Percentiles rank a stretch among this genome's conserved stretches.
These are phyloP conservation scores for Dryas iulia DNA, from an alignment of 1,140 invertebrate genomes.

Conservation along the genomic window DNA sequence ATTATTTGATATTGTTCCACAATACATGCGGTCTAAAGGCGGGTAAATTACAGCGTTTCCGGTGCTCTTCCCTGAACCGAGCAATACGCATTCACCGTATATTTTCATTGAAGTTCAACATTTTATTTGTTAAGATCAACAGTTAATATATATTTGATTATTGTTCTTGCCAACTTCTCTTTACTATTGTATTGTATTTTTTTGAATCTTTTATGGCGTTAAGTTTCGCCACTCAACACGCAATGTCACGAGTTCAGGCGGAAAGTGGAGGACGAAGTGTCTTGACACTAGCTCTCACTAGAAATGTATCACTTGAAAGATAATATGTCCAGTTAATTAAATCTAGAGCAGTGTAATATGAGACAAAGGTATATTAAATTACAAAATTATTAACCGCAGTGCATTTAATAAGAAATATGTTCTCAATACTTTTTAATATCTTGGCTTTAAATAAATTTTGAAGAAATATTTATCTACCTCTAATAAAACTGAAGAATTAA, in stretches of 20 bases:
- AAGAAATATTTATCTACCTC: too few relatives aligned
- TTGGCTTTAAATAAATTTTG: too few relatives aligned
- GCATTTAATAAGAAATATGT: too few relatives aligned
- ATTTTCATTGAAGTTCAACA: slow-evolving; percentile 32
- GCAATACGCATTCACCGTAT: slow-evolving; percentile 33
- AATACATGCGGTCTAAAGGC: slow-evolving; percentile 43
- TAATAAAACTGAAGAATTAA: too few relatives aligned
- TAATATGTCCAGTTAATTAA: background rate
- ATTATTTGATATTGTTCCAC: background rate
- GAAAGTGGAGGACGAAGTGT: too few relatives aligned
- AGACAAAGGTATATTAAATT: background rate
- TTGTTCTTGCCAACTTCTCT: too few relatives aligned
- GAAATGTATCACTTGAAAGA: too few relatives aligned
- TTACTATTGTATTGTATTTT: too few relatives aligned
- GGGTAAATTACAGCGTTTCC: slow-evolving; percentile 54
- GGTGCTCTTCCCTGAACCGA: slow-evolving; percentile 48
- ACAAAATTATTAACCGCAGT: background rate
- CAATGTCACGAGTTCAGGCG: too few relatives aligned
- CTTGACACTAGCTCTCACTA: too few relatives aligned
- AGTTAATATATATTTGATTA: background rate
- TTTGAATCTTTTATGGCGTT: too few relatives aligned
- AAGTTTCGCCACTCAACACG: too few relatives aligned
- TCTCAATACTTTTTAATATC: background rate
- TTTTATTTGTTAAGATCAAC: slow-evolving; percentile 20
- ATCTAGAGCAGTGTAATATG: background rate